phyloP scores from a whole-genome alignment of 2,797 vertebrate genomes.

The Hafferia zeledoni region DNA sequence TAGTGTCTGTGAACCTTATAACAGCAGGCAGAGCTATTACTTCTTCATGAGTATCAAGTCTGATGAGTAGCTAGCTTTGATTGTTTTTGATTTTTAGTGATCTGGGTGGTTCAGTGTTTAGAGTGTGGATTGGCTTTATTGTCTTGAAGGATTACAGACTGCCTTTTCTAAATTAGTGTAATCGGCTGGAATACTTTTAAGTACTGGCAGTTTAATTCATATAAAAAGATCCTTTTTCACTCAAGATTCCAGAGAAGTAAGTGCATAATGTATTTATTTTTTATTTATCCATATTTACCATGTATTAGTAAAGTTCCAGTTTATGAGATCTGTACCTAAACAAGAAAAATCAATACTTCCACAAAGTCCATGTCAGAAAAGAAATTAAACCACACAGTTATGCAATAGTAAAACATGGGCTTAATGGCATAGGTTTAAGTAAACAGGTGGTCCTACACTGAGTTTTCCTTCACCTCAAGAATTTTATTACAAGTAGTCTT shows the following conservation, averaged over 20 bases:
- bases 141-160: background rate
- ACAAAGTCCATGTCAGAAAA: background rate
- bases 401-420: background rate
- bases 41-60: background rate
- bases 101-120: background rate
- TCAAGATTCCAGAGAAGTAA: background rate
- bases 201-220: background rate
- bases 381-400: background rate
- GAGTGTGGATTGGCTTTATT: background rate
- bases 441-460: background rate
- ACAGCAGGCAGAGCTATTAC: background rate
- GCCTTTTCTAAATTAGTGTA: background rate
- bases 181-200: background rate
- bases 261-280: background rate
- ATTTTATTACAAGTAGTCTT: background rate
- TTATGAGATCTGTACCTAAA: background rate
- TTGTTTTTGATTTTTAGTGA: background rate
- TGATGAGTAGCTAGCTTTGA: background rate
- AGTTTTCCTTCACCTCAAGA: background rate
- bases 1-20: background rate
- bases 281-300: background rate
- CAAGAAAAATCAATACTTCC: background rate
- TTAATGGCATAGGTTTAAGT: background rate
- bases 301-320: background rate
- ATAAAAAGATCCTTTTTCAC: background rate